Base-by-base conservation (phyloP, 2,888 invertebrate genomes). In the Brenthis ino region DNA sequence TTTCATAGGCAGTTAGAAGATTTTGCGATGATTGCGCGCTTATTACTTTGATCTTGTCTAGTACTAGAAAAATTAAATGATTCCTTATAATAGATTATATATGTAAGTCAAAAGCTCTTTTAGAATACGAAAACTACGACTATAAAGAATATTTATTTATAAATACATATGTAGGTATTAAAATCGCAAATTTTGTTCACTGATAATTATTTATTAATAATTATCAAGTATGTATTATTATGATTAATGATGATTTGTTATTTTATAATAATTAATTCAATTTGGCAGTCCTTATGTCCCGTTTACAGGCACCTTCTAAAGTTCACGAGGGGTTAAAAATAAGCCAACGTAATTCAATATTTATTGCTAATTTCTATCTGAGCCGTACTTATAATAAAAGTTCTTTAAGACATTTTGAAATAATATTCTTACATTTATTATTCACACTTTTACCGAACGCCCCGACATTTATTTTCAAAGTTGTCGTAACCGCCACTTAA, bases 361-460 rank as follows among this genome's bases (percentile, higher is more conserved):
- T 63, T 57, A 37, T 60, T 58, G 43, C 14, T 47, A 57, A 37
- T 61, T 55, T 67, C 53, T 47, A 57, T 37, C 14, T 4, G 53
- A 50, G 54, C 16, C 28, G 12, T 8, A 33, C 20, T 13, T 47
- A 43, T 53, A 61, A 72, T 70, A 70, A 72, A 67, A 61, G 56
- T 64, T 43, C 24, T 56, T 64, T 37, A 57, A 57, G 56, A 70
- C 54, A 63, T 65, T 65, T 56, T 82, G 83, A 79, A 81, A 83
- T 88, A 84, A 89, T 89, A 87, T 87, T 87, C 87, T 84, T 79
- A 83, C 81, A 77, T 77, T 79, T 80, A 86, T 89, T 86, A 88
- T 85, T 86, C 86, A 82, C 84, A 82, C 82, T 76, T 75, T 74
- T 70, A 83, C 82, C 86, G 87, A 89, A 86, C 86, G 85, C 75